Conservation (phyloP, 2,888 invertebrate species). For the Scaptomyza flava region DNA sequence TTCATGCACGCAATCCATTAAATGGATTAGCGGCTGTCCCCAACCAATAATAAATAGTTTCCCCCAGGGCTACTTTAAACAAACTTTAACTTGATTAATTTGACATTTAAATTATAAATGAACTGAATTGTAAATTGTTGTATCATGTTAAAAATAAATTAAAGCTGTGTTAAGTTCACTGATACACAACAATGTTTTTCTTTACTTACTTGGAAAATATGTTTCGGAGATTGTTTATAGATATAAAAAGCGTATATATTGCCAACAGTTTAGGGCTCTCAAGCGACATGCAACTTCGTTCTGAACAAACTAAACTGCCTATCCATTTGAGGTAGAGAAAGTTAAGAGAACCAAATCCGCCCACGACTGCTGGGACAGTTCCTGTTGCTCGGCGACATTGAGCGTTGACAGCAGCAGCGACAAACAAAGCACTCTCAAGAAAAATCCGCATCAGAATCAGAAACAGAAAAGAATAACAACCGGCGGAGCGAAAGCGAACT, state of each 20-base stretch:
- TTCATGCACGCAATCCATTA: neutral
- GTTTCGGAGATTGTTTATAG: neutral
- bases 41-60: neutral
- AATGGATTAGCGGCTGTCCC: neutral
- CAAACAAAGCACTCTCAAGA: constrained; percentile 26
- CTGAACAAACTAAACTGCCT: constrained; percentile 3
- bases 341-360: constrained; percentile 16
- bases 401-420: constrained; percentile 48
- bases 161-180: neutral
- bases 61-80: neutral
- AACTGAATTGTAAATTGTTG: neutral
- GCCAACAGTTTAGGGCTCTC: neutral
- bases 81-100: neutral
- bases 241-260: neutral
- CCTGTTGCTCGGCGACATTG: constrained; percentile 32
- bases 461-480: constrained; percentile 12
- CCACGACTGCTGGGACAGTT: constrained; percentile 16
- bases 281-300: neutral
- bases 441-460: constrained; percentile 23
- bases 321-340: constrained; percentile 5
- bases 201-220: neutral
- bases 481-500: constrained; percentile 43
- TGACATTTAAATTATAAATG: neutral
- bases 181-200: neutral
- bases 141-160: neutral